These are phyloP conservation scores for Astatotilapia flaviijosephi DNA, from an alignment of 2,113 vertebrate species.

Conservation along the genomic window DNA sequence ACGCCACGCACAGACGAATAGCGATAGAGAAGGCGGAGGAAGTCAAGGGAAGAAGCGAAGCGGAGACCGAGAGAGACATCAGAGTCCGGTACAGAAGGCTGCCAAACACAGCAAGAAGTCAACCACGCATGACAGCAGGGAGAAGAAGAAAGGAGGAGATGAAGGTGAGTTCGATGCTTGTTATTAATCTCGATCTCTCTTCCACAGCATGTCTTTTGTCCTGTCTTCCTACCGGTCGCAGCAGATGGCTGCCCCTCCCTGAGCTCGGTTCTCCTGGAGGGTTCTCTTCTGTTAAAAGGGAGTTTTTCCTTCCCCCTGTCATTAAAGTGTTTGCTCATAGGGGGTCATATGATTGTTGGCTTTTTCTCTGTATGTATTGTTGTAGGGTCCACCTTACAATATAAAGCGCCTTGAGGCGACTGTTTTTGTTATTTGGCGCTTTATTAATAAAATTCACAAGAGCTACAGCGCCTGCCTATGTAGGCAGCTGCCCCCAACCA, in stretches of 20 bases:
- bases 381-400: not conserved
- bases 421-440: not conserved
- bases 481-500: not conserved
- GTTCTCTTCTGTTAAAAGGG: not conserved
- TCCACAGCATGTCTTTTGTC: not conserved
- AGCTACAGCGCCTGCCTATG: not conserved
- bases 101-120: conserved; percentile 65
- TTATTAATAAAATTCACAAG: not conserved
- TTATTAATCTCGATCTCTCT: not conserved
- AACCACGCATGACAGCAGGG: conserved; percentile 56
- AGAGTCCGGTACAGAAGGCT: conserved; percentile 53
- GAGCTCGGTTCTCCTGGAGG: rapidly evolving
- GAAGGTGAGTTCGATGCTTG: conserved; percentile 44
- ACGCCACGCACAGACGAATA: conserved; percentile 16
- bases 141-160: conserved; percentile 69
- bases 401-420: not conserved
- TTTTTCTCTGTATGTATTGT: not conserved
- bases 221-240: not conserved
- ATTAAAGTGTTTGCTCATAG: not conserved
- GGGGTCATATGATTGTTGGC: not conserved
- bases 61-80: conserved; percentile 62
- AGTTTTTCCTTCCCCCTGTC: not conserved
- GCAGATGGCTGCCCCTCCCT: not conserved
- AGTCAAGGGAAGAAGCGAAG: conserved; percentile 52
- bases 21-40: not conserved